phyloP scores from a whole-genome alignment of 2,888 invertebrate species.

The Limenitis arthemis region DNA sequence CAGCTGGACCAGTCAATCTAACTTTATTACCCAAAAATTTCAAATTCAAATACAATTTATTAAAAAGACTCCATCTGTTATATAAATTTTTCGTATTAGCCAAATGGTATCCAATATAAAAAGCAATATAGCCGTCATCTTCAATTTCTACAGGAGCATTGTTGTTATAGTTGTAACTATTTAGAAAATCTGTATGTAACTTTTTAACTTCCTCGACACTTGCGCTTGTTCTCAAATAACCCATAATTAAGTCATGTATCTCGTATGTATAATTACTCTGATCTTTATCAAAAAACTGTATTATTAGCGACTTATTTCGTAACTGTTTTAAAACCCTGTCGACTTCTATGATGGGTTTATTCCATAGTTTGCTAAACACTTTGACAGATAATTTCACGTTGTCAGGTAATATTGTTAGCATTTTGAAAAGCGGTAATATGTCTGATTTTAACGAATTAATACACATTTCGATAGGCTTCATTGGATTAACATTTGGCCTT shows the following conservation, averaged over 20 bases:
- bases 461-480: conserved; percentile 72
- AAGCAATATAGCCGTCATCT: conserved; percentile 81
- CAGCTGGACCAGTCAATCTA: conserved; percentile 76
- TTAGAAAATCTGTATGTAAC: conserved; percentile 72
- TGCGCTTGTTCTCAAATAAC: conserved; percentile 69
- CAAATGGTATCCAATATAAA: conserved; percentile 80
- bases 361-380: conserved; percentile 63
- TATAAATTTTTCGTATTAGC: conserved; percentile 60
- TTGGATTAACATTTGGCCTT: conserved; percentile 48
- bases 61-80: conserved; percentile 67
- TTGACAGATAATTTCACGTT: conserved; percentile 77
- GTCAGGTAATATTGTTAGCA: conserved; percentile 77
- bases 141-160: conserved; percentile 72
- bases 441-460: conserved; percentile 69
- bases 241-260: conserved; percentile 78
- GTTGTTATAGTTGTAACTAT: conserved; percentile 67
- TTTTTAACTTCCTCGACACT: conserved; percentile 51
- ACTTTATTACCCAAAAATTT: conserved; percentile 81
- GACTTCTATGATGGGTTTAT: conserved; percentile 55
- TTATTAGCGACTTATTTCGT: conserved; percentile 77
- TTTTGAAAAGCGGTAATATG: conserved; percentile 68
- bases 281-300: conserved; percentile 73
- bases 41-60: conserved; percentile 75
- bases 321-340: conserved; percentile 76
- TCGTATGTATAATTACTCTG: conserved; percentile 77